A percentile compares a stretch with the other conserved stretches of the same genome.
Conservation (phyloP, 2,113 vertebrate species). For the Epinephelus cyanopodus region DNA sequence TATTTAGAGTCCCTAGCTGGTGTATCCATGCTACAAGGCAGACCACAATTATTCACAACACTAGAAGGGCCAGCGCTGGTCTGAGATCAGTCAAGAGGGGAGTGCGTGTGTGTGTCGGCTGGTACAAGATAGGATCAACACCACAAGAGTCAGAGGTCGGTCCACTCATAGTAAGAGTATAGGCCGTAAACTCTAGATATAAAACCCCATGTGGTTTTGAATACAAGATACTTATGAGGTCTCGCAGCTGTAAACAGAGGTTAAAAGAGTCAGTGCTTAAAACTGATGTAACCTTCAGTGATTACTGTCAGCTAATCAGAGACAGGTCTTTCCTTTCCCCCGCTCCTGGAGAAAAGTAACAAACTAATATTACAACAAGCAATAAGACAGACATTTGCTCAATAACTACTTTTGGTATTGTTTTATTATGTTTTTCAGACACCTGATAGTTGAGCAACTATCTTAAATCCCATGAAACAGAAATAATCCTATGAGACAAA, state of each 20-base stretch:
- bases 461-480: slow-evolving; percentile 19
- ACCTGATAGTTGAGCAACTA: slow-evolving; percentile 14
- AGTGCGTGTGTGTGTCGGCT: slow-evolving; percentile 25
- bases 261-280: background rate
- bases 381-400: background rate
- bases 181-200: background rate
- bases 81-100: slow-evolving; percentile 56
- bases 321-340: background rate
- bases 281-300: background rate
- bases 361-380: background rate
- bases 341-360: background rate
- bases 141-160: slow-evolving; percentile 39
- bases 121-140: slow-evolving; percentile 48
- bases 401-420: background rate
- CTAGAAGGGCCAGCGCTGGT: slow-evolving; percentile 49
- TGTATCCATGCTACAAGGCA: slow-evolving; percentile 80
- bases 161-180: background rate
- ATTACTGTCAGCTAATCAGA: background rate
- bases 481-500: slow-evolving; percentile 28
- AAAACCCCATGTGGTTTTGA: background rate
- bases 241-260: background rate
- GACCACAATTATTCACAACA: slow-evolving; percentile 75
- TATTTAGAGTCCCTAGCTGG: slow-evolving; percentile 79
- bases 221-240: background rate
- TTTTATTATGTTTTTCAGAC: background rate